Conservation (phyloP, 2,888 invertebrate species). For the Acanthosepion esculentum region DNA sequence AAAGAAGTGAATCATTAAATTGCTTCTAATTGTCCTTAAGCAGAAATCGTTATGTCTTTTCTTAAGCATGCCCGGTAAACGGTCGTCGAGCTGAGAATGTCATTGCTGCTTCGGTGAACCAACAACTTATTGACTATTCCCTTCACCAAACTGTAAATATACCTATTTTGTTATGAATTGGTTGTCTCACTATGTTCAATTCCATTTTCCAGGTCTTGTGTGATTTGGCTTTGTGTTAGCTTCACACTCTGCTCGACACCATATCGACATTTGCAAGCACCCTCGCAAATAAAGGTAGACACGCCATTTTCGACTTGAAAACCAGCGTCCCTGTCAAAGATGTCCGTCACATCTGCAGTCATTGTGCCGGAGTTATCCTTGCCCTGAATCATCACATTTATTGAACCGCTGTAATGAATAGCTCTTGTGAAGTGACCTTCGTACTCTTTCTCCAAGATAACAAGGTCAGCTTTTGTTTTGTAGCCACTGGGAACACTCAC, state of each 20-base stretch:
- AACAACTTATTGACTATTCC: no score
- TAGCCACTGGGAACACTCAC: conserved; percentile 63
- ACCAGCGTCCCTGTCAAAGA: conserved; percentile 67
- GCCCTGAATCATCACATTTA: conserved; percentile 71
- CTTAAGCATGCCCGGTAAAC: no score
- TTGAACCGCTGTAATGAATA: conserved; percentile 72
- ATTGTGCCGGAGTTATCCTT: conserved; percentile 72
- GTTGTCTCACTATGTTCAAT: no score
- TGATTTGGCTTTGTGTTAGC: conserved; percentile 63
- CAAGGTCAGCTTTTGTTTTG: conserved; percentile 64
- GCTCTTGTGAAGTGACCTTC: conserved; percentile 71
- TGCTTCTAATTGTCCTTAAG: no score
- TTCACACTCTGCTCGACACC: conserved; percentile 75
- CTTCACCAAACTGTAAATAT: no score
- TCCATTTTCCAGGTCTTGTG: no score
- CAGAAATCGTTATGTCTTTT: no score
- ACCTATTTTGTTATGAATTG: no score
- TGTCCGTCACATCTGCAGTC: conserved; percentile 69
- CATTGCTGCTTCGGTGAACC: no score
- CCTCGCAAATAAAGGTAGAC: conserved; percentile 66
- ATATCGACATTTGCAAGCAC: conserved; percentile 74
- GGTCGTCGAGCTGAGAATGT: no score
- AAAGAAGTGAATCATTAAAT: no score
- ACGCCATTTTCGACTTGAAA: conserved; percentile 62
- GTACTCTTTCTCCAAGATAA: conserved; percentile 71